phyloP scores from a whole-genome alignment of 2,888 invertebrate species.

The Orthosia cruda region DNA sequence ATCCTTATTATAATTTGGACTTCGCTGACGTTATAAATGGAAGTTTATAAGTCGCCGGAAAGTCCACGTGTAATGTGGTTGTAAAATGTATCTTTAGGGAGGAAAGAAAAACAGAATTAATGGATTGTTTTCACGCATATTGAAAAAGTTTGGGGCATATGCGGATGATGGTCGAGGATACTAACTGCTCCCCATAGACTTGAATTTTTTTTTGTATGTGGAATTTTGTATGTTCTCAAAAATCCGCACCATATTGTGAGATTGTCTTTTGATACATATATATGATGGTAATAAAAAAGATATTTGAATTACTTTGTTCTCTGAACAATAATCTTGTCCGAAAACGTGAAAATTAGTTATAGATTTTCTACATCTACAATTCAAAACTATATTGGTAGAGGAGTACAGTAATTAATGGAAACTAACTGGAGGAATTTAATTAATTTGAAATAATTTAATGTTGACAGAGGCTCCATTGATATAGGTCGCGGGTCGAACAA shows the following conservation, averaged over 20 bases:
- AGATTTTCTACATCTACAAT: conserved; percentile 35
- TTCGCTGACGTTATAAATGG: conserved; percentile 60
- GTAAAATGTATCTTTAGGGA: conserved; percentile 5
- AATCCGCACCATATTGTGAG: neutral
- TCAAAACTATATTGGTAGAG: conserved; percentile 31
- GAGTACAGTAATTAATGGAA: conserved; percentile 64
- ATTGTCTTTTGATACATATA: neutral
- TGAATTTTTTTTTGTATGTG: neutral
- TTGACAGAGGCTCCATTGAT: conserved; percentile 71
- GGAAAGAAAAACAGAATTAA: neutral
- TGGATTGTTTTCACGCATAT: conserved; percentile 11
- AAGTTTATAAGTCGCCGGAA: conserved; percentile 51
- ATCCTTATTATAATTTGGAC: conserved; percentile 62
- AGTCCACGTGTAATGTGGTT: conserved; percentile 14
- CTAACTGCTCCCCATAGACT: conserved; percentile 4
- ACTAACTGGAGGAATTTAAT: conserved; percentile 73
- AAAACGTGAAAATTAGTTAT: conserved; percentile 14
- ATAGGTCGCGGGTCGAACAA: conserved; percentile 60
- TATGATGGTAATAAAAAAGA: neutral
- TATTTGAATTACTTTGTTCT: neutral
- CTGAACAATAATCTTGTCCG: neutral
- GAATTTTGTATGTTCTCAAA: neutral
- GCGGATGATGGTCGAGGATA: neutral
- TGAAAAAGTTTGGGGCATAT: conserved; percentile 27
- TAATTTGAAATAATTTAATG: conserved; percentile 75